Conservation (phyloP, 2,113 vertebrate species). For the Gnathonemus echidnorhynchus region DNA sequence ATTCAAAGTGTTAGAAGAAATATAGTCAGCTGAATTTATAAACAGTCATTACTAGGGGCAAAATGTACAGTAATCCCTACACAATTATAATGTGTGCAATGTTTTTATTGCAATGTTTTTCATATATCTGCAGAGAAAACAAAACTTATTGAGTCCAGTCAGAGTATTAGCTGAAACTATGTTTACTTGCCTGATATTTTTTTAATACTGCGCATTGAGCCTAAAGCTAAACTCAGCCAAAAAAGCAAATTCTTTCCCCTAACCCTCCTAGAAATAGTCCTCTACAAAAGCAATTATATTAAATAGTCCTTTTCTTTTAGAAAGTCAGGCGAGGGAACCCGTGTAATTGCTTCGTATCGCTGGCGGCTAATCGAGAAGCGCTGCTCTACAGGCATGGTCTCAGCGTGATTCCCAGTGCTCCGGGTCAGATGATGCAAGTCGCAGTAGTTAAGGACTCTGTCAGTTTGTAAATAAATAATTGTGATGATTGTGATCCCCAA, state of each 20-base stretch:
- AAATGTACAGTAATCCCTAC: background rate
- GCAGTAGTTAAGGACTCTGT: background rate
- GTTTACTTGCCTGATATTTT: background rate
- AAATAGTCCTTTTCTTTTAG: background rate
- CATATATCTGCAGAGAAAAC: background rate
- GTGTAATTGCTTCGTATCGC: background rate
- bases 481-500: slow-evolving; percentile 57
- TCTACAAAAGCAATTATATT: background rate
- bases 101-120: background rate
- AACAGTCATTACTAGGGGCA: background rate
- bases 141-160: background rate
- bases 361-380: background rate
- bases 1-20: background rate
- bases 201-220: background rate
- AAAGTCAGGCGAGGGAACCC: background rate
- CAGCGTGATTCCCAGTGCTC: background rate
- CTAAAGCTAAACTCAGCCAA: background rate
- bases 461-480: background rate
- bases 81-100: background rate
- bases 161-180: background rate
- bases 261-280: background rate
- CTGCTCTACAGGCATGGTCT: background rate
- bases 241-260: background rate
- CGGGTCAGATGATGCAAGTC: background rate
- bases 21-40: background rate